Base-by-base conservation (phyloP, 2,113 vertebrate species). In the Archocentrus centrarchus region DNA sequence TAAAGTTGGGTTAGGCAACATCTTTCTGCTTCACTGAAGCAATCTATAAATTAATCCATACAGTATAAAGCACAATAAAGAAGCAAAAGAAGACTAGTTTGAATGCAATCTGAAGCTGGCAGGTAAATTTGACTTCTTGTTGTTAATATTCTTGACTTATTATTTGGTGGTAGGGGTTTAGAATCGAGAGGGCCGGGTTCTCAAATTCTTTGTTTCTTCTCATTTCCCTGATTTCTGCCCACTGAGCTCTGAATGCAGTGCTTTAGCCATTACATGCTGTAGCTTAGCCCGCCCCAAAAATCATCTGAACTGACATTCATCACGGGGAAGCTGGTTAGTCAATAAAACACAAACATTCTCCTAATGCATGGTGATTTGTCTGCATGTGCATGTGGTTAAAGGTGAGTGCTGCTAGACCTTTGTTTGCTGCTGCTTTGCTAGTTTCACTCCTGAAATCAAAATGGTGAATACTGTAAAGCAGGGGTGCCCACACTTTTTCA, bases 11-110 rank as follows among this genome's bases (percentile, higher is more conserved):
- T 3, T n/a, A 64, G 20, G 35, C 1, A 8, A 20, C 61, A 20
- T 41, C 3, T 41, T n/a, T 30, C 18, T 68, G 64, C 0, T 15
- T 15, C 14, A 30, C 0, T 0, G 17, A 50, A 50, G 3, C 41
- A 50, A 50, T 30, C 5, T 3, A 50, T 70, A 30, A 15, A 70
- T 30, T 50, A 50, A 18, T 30, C 64, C 27, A 11, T 68, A 68
- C 47, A 70, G 24, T 30, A 68, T 50, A 20, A 50, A 30, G 27
- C 41, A 70, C 24, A 50, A 70, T 50, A 50, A 30, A 70, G 17
- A 50, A 27, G 64, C 22, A 30, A 68, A 50, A 47, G 7, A 9
- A 27, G 5, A 68, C 9, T 18, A 27, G 27, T 70, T 30, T 7
- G 47, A 4, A 68, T 50, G 41, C 11, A 44, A 5, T 44, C 41